Conservation (phyloP, 2,113 vertebrate species). For the Nothoprocta pentlandii region DNA sequence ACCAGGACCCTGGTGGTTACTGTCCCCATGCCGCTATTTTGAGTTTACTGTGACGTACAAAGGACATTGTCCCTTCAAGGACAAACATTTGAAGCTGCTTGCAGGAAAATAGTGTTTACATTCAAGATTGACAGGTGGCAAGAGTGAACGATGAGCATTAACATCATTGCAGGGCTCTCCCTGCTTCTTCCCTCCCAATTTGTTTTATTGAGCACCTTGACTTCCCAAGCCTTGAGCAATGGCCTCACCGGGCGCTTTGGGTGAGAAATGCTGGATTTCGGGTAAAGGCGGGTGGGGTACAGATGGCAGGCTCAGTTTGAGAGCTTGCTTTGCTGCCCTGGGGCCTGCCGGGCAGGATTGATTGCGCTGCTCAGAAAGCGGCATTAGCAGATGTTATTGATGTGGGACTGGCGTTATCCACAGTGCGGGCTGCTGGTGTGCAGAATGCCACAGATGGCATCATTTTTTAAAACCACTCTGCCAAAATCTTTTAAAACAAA, state of each 20-base stretch:
- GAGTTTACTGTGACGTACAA: not conserved
- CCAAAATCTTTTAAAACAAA: conserved; percentile 43
- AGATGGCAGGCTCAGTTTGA: conserved; percentile 20
- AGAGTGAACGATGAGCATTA: not conserved
- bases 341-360: conserved; percentile 54
- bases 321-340: not conserved
- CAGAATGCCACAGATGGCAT: conserved; percentile 1
- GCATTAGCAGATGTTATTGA: conserved; percentile 69
- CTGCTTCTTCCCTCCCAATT: fast-evolving
- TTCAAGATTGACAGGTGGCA: not conserved
- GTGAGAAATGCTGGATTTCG: not conserved
- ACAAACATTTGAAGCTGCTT: not conserved
- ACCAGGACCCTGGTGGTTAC: not conserved
- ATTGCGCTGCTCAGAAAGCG: conserved; percentile 3
- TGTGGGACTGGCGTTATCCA: conserved; percentile 17
- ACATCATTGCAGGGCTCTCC: fast-evolving
- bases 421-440: not conserved
- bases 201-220: not conserved
- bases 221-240: fast-evolving
- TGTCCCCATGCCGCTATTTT: fast-evolving
- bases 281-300: not conserved
- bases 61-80: not conserved
- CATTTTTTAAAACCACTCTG: conserved; percentile 27
- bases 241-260: fast-evolving
- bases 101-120: not conserved